A percentile compares a stretch with the other conserved stretches of the same genome.
These are phyloP conservation scores for Rhinichthys osculus DNA, from an alignment of 2,797 vertebrate genomes.

Conservation along the genomic window DNA sequence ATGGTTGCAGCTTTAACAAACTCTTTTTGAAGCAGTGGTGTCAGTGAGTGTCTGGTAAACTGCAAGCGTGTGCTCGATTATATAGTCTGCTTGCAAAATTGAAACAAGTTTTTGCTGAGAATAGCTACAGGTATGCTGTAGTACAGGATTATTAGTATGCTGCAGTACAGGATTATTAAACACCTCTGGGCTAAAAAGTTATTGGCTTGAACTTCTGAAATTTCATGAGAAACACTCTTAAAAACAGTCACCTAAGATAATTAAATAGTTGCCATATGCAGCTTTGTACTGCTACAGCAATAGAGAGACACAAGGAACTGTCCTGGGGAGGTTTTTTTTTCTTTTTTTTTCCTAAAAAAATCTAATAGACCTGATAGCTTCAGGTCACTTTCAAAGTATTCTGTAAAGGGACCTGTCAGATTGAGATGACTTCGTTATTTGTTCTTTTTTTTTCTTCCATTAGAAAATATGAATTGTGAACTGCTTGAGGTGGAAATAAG, in stretches of 20 bases:
- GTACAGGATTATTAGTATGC: neutral
- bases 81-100: neutral
- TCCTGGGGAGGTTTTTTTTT: neutral
- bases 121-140: neutral
- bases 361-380: neutral
- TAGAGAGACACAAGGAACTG: neutral
- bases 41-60: neutral
- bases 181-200: neutral
- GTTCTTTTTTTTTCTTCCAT: neutral
- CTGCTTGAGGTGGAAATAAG: neutral
- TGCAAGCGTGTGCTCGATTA: neutral
- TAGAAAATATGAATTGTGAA: neutral
- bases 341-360: neutral
- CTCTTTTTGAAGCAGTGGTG: neutral
- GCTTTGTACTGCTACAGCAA: neutral
- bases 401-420: neutral
- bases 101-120: neutral
- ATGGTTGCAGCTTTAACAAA: conserved; percentile 23
- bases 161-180: neutral
- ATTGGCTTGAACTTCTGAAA: neutral
- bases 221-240: neutral
- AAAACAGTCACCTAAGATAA: neutral
- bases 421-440: neutral
- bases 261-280: neutral
- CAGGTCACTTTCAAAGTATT: no score